phyloP scores from a whole-genome alignment of 2,888 invertebrate genomes.

The Strigamia maritima region DNA sequence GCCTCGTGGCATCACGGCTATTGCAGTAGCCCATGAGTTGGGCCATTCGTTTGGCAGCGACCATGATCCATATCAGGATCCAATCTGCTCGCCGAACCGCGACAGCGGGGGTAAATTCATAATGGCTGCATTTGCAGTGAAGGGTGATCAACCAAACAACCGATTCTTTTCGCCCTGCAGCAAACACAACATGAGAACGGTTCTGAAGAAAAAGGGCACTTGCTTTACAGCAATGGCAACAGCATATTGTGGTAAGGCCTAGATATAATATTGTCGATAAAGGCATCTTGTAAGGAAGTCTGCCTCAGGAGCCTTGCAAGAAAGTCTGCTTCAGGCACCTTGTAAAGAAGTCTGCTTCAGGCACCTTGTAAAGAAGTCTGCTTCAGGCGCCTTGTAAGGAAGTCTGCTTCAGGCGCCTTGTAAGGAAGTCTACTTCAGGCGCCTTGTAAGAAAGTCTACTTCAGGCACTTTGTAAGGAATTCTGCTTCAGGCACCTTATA shows the following conservation, averaged over 20 bases:
- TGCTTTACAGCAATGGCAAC: not conserved
- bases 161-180: constrained; percentile 42
- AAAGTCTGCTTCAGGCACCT: too few species aligned
- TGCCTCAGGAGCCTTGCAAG: too few species aligned
- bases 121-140: constrained; percentile 40
- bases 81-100: constrained; percentile 39
- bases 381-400: too few species aligned
- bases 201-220: not conserved
- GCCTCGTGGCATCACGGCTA: constrained; percentile 38
- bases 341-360: too few species aligned
- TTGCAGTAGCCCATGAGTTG: constrained; percentile 42
- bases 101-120: constrained; percentile 41
- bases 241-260: not conserved
- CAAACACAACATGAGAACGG: not conserved
- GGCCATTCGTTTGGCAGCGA: constrained; percentile 43
- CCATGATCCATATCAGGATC: constrained; percentile 41
- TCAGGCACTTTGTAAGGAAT: too few species aligned
- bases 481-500: too few species aligned
- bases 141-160: constrained; percentile 29
- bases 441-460: too few species aligned
- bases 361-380: too few species aligned
- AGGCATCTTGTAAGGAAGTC: too few species aligned
- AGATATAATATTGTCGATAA: too few species aligned
- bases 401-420: too few species aligned
- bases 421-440: too few species aligned